Base-by-base conservation (phyloP, 2,888 invertebrate genomes). In the Ephialtes manifestator region DNA sequence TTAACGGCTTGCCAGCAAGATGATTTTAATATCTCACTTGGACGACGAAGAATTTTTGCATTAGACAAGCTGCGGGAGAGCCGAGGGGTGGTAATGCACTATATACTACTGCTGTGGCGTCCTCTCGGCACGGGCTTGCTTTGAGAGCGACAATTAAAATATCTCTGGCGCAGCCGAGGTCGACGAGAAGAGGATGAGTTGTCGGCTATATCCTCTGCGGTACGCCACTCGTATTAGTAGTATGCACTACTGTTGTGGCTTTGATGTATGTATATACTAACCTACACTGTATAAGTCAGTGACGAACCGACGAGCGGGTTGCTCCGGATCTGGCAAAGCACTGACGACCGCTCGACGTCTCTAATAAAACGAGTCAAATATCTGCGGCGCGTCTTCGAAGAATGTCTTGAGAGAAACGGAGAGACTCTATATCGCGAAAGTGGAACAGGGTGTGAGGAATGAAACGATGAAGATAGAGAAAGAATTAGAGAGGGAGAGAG, bases 121-220 rank as follows among this genome's bases (percentile, higher is more conserved):
- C 58, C 81, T 53, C 79, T 55, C 63, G 80, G 76, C 75, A 67
- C 53, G 67, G 67, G 65, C 53, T 86, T 87, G 89, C 91, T 92
- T 92, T 90, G 89, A 91, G 90, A 81, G 88, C 90, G 92, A 92
- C 92, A 92, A 92, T 92, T 92, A 92, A 92, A 92, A 92, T 92
- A 92, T 92, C 91, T 92, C 88, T 86, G 90, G 88, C 90, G 88
- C 90, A 90, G 89, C 88, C 58, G 77, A 77, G 81, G 63, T 74
- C 76, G 84, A 77, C 58, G 76, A 13, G 81, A 80, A 83, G 82
- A 71, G 79, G 74, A 78, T 78, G 79, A 81, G 81, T 71, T 65
- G 55, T 68, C 71, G 31, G 28, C 53, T 46, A 58, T 71, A 67
- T 53, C 72, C 74, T 55, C 39, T 7, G 71, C 46, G 55, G 55